Base-by-base conservation (phyloP, 2,797 vertebrate genomes). In the Lepilemur ruficaudatus region DNA sequence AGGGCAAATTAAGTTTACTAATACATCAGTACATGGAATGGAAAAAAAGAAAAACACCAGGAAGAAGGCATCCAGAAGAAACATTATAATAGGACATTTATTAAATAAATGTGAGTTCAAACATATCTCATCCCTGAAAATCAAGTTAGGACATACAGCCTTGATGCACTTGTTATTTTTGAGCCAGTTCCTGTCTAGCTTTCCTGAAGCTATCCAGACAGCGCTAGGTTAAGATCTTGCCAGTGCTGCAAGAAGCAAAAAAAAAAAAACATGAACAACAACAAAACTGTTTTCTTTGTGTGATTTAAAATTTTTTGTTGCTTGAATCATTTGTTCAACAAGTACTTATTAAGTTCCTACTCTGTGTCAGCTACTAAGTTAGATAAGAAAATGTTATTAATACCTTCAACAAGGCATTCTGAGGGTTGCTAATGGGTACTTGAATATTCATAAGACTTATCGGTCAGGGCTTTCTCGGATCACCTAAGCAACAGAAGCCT, bases 31-130 rank as follows among this genome's bases (percentile, higher is more conserved):
- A n/a, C 13, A 41, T 43, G 89, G n/a, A 72, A 61, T 69, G 52
- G 65, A 91, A 91, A 82, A 73, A 55, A 78, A 63, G 41, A 23
- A 75, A 55, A 12, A 4, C 38, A 89, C 15, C 90, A 95, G 95
- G 96, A 97, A 95, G 95, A 73, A 57, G 63, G 50, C 89, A 93
- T 96, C 89, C 89, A 92, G 95, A 96, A 96, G 79, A 94, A 80
- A 30, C 38, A 97, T 93, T 92, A 93, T 82, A 72, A 87, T 94
- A 96, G 67, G 91, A 73, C 14, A 48, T 41, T 96, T 97, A 98
- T 97, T 97, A 93, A 95, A 97, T 98, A 97, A 97, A 84, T 9
- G n/a, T 89, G 94, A 95, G 67, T 48, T 86, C 55, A 91, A 85
- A 93, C 52, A 81, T 94, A 95, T 87, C 94, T 97, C 91, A 93